Evolutionary conservation across 2,113 vertebrate genomes (phyloP).

Genomic region (Vicugna pacos): DNA sequence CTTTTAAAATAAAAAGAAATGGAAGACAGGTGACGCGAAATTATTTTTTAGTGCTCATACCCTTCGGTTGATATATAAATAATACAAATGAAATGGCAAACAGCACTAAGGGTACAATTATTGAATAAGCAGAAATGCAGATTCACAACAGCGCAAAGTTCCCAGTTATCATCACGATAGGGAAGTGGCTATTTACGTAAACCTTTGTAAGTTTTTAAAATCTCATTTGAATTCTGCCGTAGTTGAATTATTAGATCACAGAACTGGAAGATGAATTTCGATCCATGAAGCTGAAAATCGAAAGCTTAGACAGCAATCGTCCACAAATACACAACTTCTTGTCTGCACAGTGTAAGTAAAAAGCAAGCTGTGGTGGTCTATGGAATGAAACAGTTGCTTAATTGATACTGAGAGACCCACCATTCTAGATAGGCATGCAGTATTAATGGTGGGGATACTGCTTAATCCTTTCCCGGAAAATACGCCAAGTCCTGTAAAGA

Average conservation of each 20-base stretch:
- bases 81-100: slow-evolving; percentile 78
- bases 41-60: slow-evolving; percentile 77
- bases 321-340: background rate
- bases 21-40: slow-evolving; percentile 75
- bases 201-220: background rate
- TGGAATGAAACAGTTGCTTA: slow-evolving; percentile 19
- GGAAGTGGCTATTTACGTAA: slow-evolving; percentile 61
- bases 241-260: slow-evolving; percentile 56
- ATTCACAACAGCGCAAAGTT: slow-evolving; percentile 30
- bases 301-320: background rate
- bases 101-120: slow-evolving; percentile 70
- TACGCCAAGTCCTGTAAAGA: background rate
- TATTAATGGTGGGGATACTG: background rate
- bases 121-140: slow-evolving; percentile 58
- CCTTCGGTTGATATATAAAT: slow-evolving; percentile 78
- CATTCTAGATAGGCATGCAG: background rate
- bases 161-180: slow-evolving; percentile 18
- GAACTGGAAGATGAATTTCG: slow-evolving; percentile 39
- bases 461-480: slow-evolving; percentile 53
- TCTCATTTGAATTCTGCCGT: slow-evolving; percentile 67
- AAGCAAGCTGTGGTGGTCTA: background rate
- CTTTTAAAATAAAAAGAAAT: slow-evolving; percentile 78
- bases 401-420: background rate
- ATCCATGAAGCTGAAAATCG: slow-evolving; percentile 37
- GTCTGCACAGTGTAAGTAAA: background rate